These are phyloP conservation scores for Muscicapa striata DNA, from an alignment of 2,797 vertebrate species.

Conservation along the genomic window DNA sequence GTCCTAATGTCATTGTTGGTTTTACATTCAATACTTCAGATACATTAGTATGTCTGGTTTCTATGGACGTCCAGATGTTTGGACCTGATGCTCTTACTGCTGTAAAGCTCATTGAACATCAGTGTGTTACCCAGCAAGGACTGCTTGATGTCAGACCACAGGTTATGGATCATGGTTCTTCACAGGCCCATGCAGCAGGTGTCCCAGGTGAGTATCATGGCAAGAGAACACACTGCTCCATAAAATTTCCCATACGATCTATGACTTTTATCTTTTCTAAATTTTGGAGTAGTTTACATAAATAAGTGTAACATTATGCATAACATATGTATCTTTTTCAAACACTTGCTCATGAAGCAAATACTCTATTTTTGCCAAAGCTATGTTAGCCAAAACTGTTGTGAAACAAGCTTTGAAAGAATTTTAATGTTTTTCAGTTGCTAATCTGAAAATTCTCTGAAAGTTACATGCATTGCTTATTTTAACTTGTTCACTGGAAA, in stretches of 20 bases:
- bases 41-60: conserved; percentile 94
- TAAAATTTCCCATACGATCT: background rate
- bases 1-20: conserved; percentile 31
- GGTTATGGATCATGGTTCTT: conserved; percentile 90
- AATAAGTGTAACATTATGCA: background rate
- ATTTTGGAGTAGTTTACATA: background rate
- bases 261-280: background rate
- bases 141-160: conserved; percentile 93
- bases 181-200: conserved; percentile 82
- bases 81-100: conserved; percentile 94
- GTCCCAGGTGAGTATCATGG: conserved; percentile 76
- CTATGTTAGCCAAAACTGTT: background rate
- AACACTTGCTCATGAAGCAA: background rate
- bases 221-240: background rate
- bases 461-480: background rate
- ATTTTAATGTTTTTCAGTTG: background rate
- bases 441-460: background rate
- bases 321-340: background rate
- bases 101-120: conserved; percentile 96
- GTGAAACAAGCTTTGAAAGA: background rate
- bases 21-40: conserved; percentile 79
- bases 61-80: conserved; percentile 97
- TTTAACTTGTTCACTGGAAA: background rate
- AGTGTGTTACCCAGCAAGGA: conserved; percentile 87
- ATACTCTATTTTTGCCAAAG: background rate